Conservation (phyloP, 2,888 invertebrate genomes). For the Mesorhabditis spiculigera region DNA sequence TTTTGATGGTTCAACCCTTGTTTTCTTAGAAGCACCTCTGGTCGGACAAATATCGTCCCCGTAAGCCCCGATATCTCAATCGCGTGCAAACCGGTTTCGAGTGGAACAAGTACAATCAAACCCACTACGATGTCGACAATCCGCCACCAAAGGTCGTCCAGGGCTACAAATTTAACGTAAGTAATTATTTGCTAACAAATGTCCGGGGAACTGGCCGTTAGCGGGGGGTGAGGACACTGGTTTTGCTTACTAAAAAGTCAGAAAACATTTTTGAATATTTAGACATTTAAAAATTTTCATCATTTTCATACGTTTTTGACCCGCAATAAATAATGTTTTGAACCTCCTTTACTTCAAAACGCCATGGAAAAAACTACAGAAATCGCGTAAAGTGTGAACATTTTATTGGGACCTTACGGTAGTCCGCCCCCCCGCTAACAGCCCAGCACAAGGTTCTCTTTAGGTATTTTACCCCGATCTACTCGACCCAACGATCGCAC, state of each 20-base stretch:
- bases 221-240: too few species aligned
- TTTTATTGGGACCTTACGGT: neutral
- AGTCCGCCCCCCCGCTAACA: too few species aligned
- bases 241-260: too few species aligned
- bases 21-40: slow-evolving; percentile 76
- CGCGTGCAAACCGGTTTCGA: slow-evolving; percentile 81
- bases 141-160: slow-evolving; percentile 99
- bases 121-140: slow-evolving; percentile 99
- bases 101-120: slow-evolving; percentile 99
- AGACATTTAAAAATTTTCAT: too few species aligned
- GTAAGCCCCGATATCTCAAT: slow-evolving; percentile 97
- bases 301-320: too few species aligned
- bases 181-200: slow-evolving; percentile 1
- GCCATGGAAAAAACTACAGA: neutral
- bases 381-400: neutral
- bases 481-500: slow-evolving; percentile 85
- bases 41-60: slow-evolving; percentile 95
- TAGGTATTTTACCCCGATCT: slow-evolving; percentile 96
- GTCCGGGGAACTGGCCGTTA: neutral
- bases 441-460: slow-evolving; percentile 20
- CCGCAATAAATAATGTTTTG: too few species aligned
- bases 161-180: slow-evolving; percentile 93
- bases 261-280: too few species aligned
- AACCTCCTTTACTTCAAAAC: too few species aligned
- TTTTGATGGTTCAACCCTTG: neutral